Percentiles rank a stretch among this genome's conserved stretches.
Evolutionary conservation across 2,888 invertebrate species (phyloP).

Genomic region (Bellardia pandia): DNA sequence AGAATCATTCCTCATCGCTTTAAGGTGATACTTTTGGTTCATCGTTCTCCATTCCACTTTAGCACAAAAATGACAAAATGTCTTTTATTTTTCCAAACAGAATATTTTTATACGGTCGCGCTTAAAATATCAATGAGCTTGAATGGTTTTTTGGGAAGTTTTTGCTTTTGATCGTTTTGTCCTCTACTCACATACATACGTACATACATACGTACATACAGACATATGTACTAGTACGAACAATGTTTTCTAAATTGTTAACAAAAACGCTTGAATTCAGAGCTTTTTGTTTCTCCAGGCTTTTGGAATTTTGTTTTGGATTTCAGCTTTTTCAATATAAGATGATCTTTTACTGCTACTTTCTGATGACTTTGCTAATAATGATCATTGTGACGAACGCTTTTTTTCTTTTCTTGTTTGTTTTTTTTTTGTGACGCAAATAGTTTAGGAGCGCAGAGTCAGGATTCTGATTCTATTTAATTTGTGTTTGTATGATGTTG

Average conservation of each 20-base stretch:
- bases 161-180: slow-evolving; percentile 39
- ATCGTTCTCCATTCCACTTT: slow-evolving; percentile 61
- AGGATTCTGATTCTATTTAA: slow-evolving; percentile 78
- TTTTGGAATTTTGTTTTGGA: slow-evolving; percentile 73
- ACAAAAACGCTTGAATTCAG: slow-evolving; percentile 67
- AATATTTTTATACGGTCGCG: slow-evolving; percentile 85
- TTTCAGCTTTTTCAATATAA: slow-evolving; percentile 64
- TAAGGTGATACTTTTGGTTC: slow-evolving; percentile 73
- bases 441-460: slow-evolving; percentile 63
- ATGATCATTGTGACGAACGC: slow-evolving; percentile 58
- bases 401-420: slow-evolving; percentile 9
- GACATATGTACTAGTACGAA: not conserved
- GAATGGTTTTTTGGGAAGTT: slow-evolving; percentile 73
- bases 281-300: slow-evolving; percentile 59
- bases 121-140: slow-evolving; percentile 84
- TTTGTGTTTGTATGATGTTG: slow-evolving; percentile 76
- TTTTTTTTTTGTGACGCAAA: slow-evolving; percentile 16
- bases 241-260: slow-evolving; percentile 59
- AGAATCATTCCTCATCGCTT: slow-evolving; percentile 64
- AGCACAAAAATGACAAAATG: slow-evolving; percentile 73
- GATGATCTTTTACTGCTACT: slow-evolving; percentile 44
- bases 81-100: slow-evolving; percentile 79
- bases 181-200: not conserved
- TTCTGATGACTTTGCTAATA: slow-evolving; percentile 37
- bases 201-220: not conserved